phyloP scores from a whole-genome alignment of 1,140 invertebrate species.

The Oncopodura yosiiana region DNA sequence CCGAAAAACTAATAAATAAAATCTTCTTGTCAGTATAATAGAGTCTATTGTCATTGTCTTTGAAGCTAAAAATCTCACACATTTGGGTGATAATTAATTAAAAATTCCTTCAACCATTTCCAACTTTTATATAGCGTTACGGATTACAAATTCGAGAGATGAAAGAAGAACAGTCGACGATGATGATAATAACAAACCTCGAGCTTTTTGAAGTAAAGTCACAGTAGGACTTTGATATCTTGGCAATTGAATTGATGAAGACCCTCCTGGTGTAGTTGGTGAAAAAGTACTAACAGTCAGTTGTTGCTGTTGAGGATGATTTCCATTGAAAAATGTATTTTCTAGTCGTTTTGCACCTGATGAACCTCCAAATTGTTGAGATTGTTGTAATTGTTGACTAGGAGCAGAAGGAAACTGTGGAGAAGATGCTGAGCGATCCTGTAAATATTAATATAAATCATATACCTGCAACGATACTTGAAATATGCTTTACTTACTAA shows the following conservation, averaged over 20 bases:
- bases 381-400: neutral
- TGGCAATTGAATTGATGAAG: constrained; percentile 47
- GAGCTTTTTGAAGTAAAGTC: constrained; percentile 73
- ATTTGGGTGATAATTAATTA: too few species aligned
- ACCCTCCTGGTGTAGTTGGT: neutral
- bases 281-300: neutral
- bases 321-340: neutral
- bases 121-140: too few species aligned
- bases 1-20: too few species aligned
- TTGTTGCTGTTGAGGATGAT: neutral
- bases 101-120: too few species aligned
- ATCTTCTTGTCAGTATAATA: too few species aligned
- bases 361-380: neutral
- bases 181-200: constrained; percentile 52
- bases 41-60: too few species aligned
- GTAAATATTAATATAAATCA: neutral
- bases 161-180: constrained; percentile 5
- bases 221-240: constrained; percentile 77
- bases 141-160: constrained; percentile 6
- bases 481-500: constrained; percentile 27
- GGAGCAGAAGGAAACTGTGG: constrained; percentile 7
- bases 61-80: too few species aligned
- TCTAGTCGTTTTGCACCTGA: neutral
- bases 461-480: neutral
- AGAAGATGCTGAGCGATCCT: constrained; percentile 11